Percentiles rank a stretch among this genome's conserved stretches.
phyloP scores from a whole-genome alignment of 2,888 invertebrate genomes.

The Thalpophila matura region DNA sequence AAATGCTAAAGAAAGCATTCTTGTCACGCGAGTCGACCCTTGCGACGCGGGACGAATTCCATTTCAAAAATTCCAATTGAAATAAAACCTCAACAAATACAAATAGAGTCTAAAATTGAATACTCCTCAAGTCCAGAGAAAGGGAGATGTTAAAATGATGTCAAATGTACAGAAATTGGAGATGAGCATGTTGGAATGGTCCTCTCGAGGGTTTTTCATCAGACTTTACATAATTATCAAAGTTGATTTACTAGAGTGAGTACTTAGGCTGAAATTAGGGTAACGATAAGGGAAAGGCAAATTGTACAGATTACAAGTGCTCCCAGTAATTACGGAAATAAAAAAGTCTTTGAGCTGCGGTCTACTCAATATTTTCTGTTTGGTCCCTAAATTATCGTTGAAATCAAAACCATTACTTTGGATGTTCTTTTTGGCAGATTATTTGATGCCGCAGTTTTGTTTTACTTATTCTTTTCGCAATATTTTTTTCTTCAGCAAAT shows the following conservation, averaged over 20 bases:
- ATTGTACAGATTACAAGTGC: slow-evolving; percentile 44
- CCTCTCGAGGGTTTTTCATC: slow-evolving; percentile 50
- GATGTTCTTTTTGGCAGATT: slow-evolving; percentile 1
- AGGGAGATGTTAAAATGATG: slow-evolving; percentile 55
- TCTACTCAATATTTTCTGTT: slow-evolving; percentile 26
- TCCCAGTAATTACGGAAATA: slow-evolving; percentile 33
- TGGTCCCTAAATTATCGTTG: slow-evolving; percentile 30
- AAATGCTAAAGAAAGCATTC: slow-evolving; percentile 69
- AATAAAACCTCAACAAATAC: slow-evolving; percentile 47
- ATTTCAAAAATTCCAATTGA: slow-evolving; percentile 46
- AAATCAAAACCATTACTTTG: slow-evolving; percentile 39
- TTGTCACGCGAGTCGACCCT: slow-evolving; percentile 64
- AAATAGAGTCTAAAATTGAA: slow-evolving; percentile 32
- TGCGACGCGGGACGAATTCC: slow-evolving; percentile 61
- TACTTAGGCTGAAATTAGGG: slow-evolving; percentile 42
- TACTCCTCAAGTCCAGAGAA: slow-evolving; percentile 26
- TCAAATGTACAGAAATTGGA: slow-evolving; percentile 65
- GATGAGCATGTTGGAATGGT: slow-evolving; percentile 56
- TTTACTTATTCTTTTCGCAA: slow-evolving; percentile 8
- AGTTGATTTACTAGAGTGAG: slow-evolving; percentile 52
- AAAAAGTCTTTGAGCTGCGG: background rate
- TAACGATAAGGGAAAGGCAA: slow-evolving; percentile 20
- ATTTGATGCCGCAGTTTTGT: background rate
- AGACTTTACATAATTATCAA: slow-evolving; percentile 61
- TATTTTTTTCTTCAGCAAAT: no score